Percentiles rank a stretch among this genome's conserved stretches.
phyloP scores from a whole-genome alignment of 1,140 invertebrate species.

The Mizuhopecten yessoensis region DNA sequence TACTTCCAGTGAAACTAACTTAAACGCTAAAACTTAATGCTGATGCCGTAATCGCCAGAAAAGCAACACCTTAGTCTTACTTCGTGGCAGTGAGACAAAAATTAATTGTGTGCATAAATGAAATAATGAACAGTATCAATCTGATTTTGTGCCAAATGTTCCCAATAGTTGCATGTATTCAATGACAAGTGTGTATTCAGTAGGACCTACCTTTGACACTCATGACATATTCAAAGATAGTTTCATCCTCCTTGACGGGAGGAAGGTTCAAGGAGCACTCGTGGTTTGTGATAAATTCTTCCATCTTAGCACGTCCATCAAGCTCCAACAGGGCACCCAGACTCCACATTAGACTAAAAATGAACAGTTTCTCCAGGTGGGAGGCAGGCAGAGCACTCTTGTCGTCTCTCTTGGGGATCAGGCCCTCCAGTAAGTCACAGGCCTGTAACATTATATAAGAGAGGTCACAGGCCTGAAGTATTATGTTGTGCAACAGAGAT shows the following conservation, averaged over 20 bases:
- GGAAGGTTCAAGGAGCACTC: slow-evolving; percentile 74
- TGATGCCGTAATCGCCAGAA: too few relatives aligned
- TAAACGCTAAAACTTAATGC: too few relatives aligned
- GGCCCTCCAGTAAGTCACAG: slow-evolving; percentile 90
- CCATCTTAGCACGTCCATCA: slow-evolving; percentile 89
- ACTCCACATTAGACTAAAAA: slow-evolving; percentile 94
- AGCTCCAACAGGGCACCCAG: slow-evolving; percentile 94
- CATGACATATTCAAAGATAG: slow-evolving; percentile 95
- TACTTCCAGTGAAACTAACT: too few relatives aligned
- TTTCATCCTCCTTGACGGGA: slow-evolving; percentile 76
- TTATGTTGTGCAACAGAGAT: too few relatives aligned
- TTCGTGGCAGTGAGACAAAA: too few relatives aligned
- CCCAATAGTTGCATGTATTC: too few relatives aligned
- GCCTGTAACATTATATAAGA: slow-evolving; percentile 71
- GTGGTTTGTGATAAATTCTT: slow-evolving; percentile 78
- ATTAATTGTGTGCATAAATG: too few relatives aligned
- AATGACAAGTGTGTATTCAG: too few relatives aligned
- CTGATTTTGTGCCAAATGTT: too few relatives aligned
- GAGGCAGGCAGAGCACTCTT: slow-evolving; percentile 80
- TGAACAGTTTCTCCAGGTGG: slow-evolving; percentile 81
- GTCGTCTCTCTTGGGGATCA: slow-evolving; percentile 87
- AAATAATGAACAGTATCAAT: too few relatives aligned
- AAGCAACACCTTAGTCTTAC: too few relatives aligned
- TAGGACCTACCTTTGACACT: slow-evolving; percentile 91
- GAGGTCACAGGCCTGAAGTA: background rate